Percentiles rank a stretch among this genome's conserved stretches.
These are phyloP conservation scores for Nyctereutes procyonoides DNA, from an alignment of 2,113 vertebrate species.

Conservation along the genomic window DNA sequence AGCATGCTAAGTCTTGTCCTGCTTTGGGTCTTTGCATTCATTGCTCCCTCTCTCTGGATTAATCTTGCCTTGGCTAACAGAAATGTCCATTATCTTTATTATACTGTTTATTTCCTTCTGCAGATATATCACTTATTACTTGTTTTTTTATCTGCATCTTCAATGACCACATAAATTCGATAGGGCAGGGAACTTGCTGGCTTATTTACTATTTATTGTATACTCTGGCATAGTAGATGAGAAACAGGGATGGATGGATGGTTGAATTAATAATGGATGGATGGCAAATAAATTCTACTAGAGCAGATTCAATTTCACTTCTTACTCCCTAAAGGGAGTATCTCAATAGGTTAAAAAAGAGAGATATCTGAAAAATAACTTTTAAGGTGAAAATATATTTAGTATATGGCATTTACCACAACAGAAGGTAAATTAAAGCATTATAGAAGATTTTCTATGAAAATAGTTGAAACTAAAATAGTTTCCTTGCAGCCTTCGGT, in stretches of 20 bases:
- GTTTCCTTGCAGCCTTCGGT: not conserved
- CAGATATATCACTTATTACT: not conserved
- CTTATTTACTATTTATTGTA: not conserved
- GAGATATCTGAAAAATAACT: not conserved
- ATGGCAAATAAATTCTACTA: not conserved
- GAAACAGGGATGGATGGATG: not conserved
- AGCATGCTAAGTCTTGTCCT: not conserved
- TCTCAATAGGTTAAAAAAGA: not conserved
- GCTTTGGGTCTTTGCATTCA: not conserved
- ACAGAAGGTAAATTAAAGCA: constrained; percentile 25
- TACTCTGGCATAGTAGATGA: not conserved
- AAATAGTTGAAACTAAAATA: not conserved
- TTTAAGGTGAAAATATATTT: constrained; percentile 35
- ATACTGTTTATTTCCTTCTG: not conserved
- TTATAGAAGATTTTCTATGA: not conserved
- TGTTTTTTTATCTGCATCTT: not conserved
- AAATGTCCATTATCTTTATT: not conserved
- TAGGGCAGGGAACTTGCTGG: not conserved
- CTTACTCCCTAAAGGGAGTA: not conserved
- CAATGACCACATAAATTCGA: not conserved
- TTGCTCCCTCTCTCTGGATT: not conserved
- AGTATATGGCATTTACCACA: not conserved
- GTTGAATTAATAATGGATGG: not conserved
- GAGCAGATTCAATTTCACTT: not conserved
- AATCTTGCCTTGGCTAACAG: not conserved